Evolutionary conservation across 1,140 invertebrate species (phyloP).

Genomic region (Caerostris extrusa): DNA sequence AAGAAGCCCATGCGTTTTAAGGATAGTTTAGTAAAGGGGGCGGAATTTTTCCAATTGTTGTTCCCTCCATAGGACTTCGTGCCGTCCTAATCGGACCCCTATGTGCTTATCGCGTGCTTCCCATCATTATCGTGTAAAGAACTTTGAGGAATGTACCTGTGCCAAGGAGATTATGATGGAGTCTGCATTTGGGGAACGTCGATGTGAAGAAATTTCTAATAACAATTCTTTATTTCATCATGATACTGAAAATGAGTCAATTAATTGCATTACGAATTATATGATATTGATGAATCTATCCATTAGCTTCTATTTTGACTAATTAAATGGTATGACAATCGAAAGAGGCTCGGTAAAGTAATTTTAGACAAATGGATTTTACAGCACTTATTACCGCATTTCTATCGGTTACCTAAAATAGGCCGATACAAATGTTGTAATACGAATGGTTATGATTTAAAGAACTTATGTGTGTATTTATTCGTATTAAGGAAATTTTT

Average conservation of each 20-base stretch:
- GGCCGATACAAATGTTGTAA: too few species aligned
- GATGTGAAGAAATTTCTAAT: conserved; percentile 11
- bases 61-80: conserved; percentile 54
- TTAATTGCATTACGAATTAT: neutral
- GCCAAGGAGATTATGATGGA: conserved; percentile 50
- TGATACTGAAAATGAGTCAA: neutral
- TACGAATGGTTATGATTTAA: too few species aligned
- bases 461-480: too few species aligned
- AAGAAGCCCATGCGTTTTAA: conserved; percentile 22
- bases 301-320: neutral
- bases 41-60: conserved; percentile 74
- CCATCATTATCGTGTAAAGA: conserved; percentile 66
- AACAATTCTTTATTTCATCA: conserved; percentile 1
- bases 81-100: conserved; percentile 60
- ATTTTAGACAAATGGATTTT: too few species aligned
- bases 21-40: conserved; percentile 56
- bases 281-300: neutral
- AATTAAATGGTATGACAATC: neutral
- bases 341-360: too few species aligned
- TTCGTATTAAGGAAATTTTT: too few species aligned
- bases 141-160: conserved; percentile 47
- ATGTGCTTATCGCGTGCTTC: conserved; percentile 65
- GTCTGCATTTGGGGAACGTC: conserved; percentile 24
- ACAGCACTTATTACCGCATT: too few species aligned
- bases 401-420: too few species aligned